Evolutionary conservation across 2,113 vertebrate species (phyloP).

Genomic region (Protobothrops flavoviridis): DNA sequence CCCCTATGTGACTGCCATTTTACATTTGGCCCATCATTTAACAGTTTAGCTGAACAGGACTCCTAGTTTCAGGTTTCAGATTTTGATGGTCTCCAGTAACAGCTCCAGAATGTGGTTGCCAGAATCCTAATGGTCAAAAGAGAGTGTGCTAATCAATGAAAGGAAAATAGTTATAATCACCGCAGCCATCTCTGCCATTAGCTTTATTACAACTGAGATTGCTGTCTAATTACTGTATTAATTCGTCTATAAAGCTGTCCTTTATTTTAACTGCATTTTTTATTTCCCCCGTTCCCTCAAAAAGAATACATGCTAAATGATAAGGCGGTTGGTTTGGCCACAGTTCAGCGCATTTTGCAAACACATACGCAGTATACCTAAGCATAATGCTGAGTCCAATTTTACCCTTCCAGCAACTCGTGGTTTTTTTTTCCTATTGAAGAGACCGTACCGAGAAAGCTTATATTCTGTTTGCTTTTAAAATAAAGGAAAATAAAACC

Average conservation of each 20-base stretch:
- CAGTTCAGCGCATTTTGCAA: background rate
- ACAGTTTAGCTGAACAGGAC: background rate
- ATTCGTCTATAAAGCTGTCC: background rate
- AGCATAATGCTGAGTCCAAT: background rate
- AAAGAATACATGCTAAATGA: background rate
- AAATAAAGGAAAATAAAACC: background rate
- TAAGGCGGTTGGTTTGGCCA: background rate
- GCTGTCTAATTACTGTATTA: background rate
- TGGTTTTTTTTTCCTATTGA: background rate
- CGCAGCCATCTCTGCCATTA: background rate
- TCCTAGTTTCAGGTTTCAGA: background rate
- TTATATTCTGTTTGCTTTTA: background rate
- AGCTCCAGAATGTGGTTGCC: background rate
- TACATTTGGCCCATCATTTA: background rate
- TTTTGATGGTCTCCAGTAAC: background rate
- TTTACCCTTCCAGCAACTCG: background rate
- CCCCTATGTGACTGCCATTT: background rate
- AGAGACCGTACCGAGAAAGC: background rate
- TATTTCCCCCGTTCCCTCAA: background rate
- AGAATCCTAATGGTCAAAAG: background rate
- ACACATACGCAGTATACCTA: background rate
- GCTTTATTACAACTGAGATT: background rate
- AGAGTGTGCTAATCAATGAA: background rate
- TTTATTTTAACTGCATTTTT: background rate
- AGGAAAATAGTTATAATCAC: background rate